Evolutionary conservation across 1,140 invertebrate species (phyloP).

Genomic region (Bicyclus anynana): DNA sequence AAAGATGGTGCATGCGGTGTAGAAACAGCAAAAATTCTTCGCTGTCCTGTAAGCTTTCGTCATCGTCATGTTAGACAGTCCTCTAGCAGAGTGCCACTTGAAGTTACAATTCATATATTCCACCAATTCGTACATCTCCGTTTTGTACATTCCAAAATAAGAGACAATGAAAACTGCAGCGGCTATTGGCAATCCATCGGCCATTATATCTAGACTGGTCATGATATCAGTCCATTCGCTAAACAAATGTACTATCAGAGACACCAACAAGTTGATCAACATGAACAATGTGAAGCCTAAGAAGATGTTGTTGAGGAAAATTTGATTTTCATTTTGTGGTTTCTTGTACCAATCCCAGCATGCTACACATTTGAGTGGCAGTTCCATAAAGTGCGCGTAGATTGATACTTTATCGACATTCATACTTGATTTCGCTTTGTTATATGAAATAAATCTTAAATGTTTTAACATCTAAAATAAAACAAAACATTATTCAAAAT

Average conservation of each 20-base stretch:
- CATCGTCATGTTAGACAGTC: constrained; percentile 67
- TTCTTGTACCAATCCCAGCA: constrained; percentile 58
- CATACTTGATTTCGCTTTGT: constrained; percentile 15
- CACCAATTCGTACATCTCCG: constrained; percentile 47
- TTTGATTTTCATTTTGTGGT: constrained; percentile 23
- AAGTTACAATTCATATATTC: constrained; percentile 51
- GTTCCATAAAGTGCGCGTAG: constrained; percentile 45
- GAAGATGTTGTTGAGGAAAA: constrained; percentile 49
- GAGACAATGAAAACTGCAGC: constrained; percentile 47
- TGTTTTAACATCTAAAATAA: constrained; percentile 7
- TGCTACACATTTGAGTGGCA: constrained; percentile 48
- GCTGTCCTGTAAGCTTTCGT: constrained; percentile 43
- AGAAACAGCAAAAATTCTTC: constrained; percentile 49
- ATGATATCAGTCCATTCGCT: constrained; percentile 51
- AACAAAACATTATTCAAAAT: background rate
- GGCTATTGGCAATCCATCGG: constrained; percentile 48
- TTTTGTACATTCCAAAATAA: constrained; percentile 46
- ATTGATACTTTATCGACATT: constrained; percentile 32
- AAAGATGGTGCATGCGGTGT: constrained; percentile 55
- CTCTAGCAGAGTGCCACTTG: constrained; percentile 51
- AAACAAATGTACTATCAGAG: constrained; percentile 45
- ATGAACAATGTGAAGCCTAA: constrained; percentile 46
- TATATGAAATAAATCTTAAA: background rate
- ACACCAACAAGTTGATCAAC: constrained; percentile 30
- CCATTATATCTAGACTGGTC: constrained; percentile 49